phyloP scores from a whole-genome alignment of 92 coral and sea anemone species.

The Paragorgia papillata region DNA sequence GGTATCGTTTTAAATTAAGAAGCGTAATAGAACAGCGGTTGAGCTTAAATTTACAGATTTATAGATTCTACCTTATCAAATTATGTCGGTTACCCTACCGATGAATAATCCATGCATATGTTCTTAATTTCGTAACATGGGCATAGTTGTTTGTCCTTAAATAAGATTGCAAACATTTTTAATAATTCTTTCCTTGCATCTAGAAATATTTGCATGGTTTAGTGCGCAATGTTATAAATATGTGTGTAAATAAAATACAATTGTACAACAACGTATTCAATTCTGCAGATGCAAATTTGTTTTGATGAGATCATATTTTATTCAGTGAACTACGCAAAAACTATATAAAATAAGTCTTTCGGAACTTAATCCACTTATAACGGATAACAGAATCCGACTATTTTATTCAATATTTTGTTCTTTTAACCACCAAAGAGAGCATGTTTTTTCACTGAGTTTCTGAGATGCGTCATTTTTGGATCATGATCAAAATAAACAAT shows the following conservation, averaged over 20 bases:
- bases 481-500: too few relatives aligned
- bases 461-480: too few relatives aligned
- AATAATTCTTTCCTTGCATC: too few relatives aligned
- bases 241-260: background rate
- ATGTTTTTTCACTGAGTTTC: too few relatives aligned
- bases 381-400: background rate
- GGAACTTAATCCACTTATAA: background rate
- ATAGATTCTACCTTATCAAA: background rate
- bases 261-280: background rate
- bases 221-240: background rate
- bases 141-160: too few relatives aligned
- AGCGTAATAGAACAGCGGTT: background rate
- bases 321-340: background rate
- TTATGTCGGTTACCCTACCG: background rate
- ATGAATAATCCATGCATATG: background rate
- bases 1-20: background rate
- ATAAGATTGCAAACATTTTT: too few relatives aligned
- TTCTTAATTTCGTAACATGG: background rate
- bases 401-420: background rate
- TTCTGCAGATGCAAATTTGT: background rate
- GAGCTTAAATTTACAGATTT: background rate
- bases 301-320: background rate
- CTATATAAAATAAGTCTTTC: background rate
- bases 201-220: background rate
- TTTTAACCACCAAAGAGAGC: background rate